Conservation (phyloP, 2,888 invertebrate species). For the Macrosiphum euphorbiae region DNA sequence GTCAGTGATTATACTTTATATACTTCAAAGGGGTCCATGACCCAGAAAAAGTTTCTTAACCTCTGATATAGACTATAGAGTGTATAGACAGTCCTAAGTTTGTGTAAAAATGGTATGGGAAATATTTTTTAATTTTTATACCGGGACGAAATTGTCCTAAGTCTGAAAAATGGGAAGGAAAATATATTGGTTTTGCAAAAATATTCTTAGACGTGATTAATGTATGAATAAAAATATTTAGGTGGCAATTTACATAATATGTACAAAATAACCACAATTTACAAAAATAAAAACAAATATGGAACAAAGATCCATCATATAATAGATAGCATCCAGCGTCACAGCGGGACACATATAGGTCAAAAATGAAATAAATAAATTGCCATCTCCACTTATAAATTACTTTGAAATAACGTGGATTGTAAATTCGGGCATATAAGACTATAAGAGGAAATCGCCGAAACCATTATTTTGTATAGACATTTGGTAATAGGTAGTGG, state of each 20-base stretch:
- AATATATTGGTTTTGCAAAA: too few relatives aligned
- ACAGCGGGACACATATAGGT: not conserved
- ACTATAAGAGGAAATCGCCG: not conserved
- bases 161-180: not conserved
- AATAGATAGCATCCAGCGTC: not conserved
- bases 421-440: not conserved
- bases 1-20: too few relatives aligned
- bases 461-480: not conserved
- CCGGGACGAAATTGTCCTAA: too few relatives aligned
- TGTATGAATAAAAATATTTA: not conserved
- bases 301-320: not conserved
- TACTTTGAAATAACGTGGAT: not conserved
- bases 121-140: too few relatives aligned
- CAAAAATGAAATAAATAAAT: not conserved
- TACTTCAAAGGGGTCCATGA: too few relatives aligned
- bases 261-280: not conserved
- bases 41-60: too few relatives aligned
- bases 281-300: not conserved
- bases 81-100: too few relatives aligned
- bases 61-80: too few relatives aligned
- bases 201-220: too few relatives aligned
- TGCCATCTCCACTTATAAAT: not conserved
- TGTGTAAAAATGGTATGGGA: too few relatives aligned
- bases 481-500: not conserved
- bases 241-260: not conserved